phyloP scores from a whole-genome alignment of 2,888 invertebrate genomes.

The Microplitis manilae region DNA sequence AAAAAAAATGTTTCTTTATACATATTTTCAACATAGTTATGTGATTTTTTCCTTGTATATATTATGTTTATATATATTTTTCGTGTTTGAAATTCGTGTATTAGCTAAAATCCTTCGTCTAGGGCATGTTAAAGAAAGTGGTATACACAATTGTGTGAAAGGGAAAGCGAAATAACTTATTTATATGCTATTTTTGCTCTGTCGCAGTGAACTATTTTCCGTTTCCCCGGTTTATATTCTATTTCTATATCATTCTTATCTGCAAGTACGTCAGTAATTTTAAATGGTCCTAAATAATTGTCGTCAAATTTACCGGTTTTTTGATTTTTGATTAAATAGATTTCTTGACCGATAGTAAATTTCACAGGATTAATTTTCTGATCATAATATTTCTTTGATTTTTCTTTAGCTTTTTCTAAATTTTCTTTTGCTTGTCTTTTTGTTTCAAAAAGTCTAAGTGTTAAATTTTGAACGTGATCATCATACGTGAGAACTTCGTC shows the following conservation, averaged over 20 bases:
- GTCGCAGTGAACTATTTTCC: not conserved
- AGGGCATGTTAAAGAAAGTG: too few relatives aligned
- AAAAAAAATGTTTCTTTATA: too few relatives aligned
- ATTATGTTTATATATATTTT: too few relatives aligned
- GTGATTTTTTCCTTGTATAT: too few relatives aligned
- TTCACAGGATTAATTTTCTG: slow-evolving; percentile 16
- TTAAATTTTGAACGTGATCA: slow-evolving; percentile 19
- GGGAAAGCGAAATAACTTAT: not conserved
- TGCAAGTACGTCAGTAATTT: slow-evolving; percentile 16
- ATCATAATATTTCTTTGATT: slow-evolving; percentile 35
- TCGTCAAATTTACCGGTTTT: slow-evolving; percentile 38
- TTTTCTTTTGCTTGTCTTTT: slow-evolving; percentile 20
- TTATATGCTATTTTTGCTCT: not conserved
- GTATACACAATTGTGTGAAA: too few relatives aligned
- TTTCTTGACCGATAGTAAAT: slow-evolving; percentile 33
- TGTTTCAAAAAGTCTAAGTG: not conserved
- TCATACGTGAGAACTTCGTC: slow-evolving; percentile 14
- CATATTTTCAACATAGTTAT: too few relatives aligned
- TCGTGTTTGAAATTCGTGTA: too few relatives aligned
- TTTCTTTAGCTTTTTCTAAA: slow-evolving; percentile 17
- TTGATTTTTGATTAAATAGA: slow-evolving; percentile 38
- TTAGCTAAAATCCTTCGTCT: too few relatives aligned
- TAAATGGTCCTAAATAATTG: slow-evolving; percentile 38
- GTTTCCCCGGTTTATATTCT: not conserved
- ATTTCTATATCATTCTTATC: slow-evolving; percentile 26